These are phyloP conservation scores for Lepidocolaptes lacrymiger DNA, from an alignment of 2,797 vertebrate species.

Conservation along the genomic window DNA sequence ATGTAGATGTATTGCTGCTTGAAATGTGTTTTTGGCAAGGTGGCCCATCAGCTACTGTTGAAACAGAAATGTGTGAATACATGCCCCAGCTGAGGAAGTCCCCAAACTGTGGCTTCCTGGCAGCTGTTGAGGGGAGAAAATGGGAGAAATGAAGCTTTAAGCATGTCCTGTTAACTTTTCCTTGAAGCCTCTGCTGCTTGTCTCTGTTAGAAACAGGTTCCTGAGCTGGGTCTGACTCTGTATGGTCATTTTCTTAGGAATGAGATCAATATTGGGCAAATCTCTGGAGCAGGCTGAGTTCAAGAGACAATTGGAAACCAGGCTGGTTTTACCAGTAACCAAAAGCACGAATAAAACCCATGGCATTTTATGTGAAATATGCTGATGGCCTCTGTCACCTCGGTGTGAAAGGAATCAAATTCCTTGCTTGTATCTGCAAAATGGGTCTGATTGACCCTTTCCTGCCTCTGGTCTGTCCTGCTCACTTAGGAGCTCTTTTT, in stretches of 20 bases:
- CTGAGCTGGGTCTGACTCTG: neutral
- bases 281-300: neutral
- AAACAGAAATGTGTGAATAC: neutral
- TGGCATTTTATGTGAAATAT: neutral
- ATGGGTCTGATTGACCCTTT: neutral
- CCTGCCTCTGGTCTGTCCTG: neutral
- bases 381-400: neutral
- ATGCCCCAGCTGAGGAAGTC: neutral
- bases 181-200: neutral
- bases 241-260: neutral
- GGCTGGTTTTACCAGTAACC: neutral
- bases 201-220: neutral
- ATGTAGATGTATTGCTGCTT: neutral
- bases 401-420: neutral
- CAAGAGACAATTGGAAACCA: neutral
- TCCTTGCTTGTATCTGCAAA: neutral
- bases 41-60: neutral
- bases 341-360: rapidly evolving
- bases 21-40: neutral
- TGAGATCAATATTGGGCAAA: neutral
- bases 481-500: neutral
- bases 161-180: neutral
- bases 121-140: neutral
- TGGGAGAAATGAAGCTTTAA: neutral
- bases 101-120: neutral